phyloP scores from a whole-genome alignment of 2,888 invertebrate species.

The Macrophya annulata region DNA sequence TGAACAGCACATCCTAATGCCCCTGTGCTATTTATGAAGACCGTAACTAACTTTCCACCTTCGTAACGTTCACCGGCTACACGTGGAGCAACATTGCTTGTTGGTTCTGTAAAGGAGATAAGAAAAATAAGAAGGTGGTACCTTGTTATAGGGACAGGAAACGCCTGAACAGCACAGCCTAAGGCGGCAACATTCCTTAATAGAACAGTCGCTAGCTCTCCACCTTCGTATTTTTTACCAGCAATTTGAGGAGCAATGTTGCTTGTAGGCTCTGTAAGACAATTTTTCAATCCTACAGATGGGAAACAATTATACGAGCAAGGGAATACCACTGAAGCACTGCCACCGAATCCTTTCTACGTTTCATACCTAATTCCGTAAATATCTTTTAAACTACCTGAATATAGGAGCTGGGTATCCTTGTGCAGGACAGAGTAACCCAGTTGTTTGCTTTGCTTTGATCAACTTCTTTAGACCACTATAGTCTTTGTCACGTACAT shows the following conservation, averaged over 20 bases:
- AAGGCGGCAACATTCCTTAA: conserved; percentile 81
- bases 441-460: conserved; percentile 69
- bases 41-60: conserved; percentile 84
- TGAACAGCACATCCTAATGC: conserved; percentile 87
- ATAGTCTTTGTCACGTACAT: conserved; percentile 78
- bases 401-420: conserved; percentile 81
- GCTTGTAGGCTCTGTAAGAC: conserved; percentile 84
- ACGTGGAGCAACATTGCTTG: conserved; percentile 84
- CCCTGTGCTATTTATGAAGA: conserved; percentile 80
- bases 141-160: conserved; percentile 84
- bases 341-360: conserved; percentile 49
- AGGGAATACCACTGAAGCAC: conserved; percentile 48
- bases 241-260: conserved; percentile 85
- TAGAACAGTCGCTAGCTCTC: conserved; percentile 83
- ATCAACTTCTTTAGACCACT: conserved; percentile 72
- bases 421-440: conserved; percentile 83
- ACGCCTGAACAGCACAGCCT: conserved; percentile 84
- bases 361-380: not conserved
- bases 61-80: conserved; percentile 84
- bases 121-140: conserved; percentile 71
- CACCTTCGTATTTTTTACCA: conserved; percentile 81
- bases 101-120: conserved; percentile 80
- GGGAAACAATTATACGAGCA: conserved; percentile 23
- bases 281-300: conserved; percentile 47
- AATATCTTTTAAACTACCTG: conserved; percentile 76